phyloP scores from a whole-genome alignment of 2,888 invertebrate species.

The Tachystola acroxantha region DNA sequence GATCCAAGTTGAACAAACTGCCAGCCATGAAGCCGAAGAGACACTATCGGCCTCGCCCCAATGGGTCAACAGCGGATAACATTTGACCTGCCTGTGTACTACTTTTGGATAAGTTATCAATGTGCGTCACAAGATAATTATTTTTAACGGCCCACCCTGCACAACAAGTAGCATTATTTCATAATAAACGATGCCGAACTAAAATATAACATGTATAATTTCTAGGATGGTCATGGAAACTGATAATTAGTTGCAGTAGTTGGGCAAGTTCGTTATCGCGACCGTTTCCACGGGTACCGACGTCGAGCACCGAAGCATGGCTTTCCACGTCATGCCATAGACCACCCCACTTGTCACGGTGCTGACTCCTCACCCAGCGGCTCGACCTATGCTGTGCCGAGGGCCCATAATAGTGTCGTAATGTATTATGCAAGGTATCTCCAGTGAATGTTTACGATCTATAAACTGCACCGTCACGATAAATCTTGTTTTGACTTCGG shows the following conservation, averaged over 20 bases:
- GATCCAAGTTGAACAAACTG: conserved; percentile 67
- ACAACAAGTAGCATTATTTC: conserved; percentile 4
- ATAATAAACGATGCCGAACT: conserved; percentile 3
- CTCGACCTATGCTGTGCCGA: conserved; percentile 9
- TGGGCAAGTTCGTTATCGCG: conserved; percentile 34
- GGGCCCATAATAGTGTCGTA: conserved; percentile 11
- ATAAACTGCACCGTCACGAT: conserved; percentile 22
- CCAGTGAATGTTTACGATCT: conserved; percentile 22
- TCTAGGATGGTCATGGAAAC: conserved; percentile 25
- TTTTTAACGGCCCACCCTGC: conserved; percentile 28
- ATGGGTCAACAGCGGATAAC: conserved; percentile 53
- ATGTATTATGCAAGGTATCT: conserved; percentile 25
- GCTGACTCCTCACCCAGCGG: conserved; percentile 36
- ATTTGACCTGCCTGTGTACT: conserved; percentile 54
- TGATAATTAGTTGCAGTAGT: conserved; percentile 34
- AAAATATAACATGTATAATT: conserved; percentile 10
- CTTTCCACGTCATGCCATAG: conserved; percentile 63
- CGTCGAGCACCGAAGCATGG: conserved; percentile 56
- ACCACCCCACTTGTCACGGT: conserved; percentile 74
- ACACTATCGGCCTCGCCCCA: conserved; percentile 35
- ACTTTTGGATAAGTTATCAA: conserved; percentile 67
- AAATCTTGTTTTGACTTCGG: conserved; percentile 15
- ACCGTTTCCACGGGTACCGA: conserved; percentile 43
- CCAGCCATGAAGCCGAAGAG: conserved; percentile 40
- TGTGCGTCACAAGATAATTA: conserved; percentile 59